phyloP scores from a whole-genome alignment of 2,888 invertebrate genomes.

The Dyspetes luteomarginatus region DNA sequence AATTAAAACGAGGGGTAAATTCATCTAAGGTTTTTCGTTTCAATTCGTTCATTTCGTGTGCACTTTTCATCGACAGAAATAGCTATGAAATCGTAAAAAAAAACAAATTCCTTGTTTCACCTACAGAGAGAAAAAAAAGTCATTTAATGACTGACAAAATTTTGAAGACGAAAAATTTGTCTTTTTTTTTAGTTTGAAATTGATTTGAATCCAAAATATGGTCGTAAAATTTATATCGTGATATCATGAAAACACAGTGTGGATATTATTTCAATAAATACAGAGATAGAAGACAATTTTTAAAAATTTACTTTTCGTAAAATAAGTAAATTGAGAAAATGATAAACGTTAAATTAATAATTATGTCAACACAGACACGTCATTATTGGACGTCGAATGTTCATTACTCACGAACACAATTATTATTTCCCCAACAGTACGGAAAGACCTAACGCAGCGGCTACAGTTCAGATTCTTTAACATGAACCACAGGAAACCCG shows the following conservation, averaged over 20 bases:
- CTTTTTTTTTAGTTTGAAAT: too few relatives aligned
- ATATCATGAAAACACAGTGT: not conserved
- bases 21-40: too few relatives aligned
- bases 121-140: too few relatives aligned
- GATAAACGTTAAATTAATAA: not conserved
- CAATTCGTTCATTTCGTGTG: too few relatives aligned
- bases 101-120: too few relatives aligned
- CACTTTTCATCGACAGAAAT: too few relatives aligned
- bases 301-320: not conserved
- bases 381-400: not conserved
- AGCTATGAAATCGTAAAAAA: too few relatives aligned
- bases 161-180: too few relatives aligned
- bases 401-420: constrained; percentile 74
- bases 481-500: constrained; percentile 94
- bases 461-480: constrained; percentile 98
- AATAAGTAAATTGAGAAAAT: not conserved
- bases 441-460: constrained; percentile 98
- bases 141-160: too few relatives aligned
- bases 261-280: not conserved
- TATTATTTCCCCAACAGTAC: constrained; percentile 90
- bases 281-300: constrained; percentile 11
- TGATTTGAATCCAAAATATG: too few relatives aligned
- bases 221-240: too few relatives aligned
- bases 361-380: not conserved
- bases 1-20: too few relatives aligned